Evolutionary conservation across 2,888 invertebrate genomes (phyloP), one percentile per base, ranked within the genome.

Genomic region (Pyrgus malvae): DNA sequence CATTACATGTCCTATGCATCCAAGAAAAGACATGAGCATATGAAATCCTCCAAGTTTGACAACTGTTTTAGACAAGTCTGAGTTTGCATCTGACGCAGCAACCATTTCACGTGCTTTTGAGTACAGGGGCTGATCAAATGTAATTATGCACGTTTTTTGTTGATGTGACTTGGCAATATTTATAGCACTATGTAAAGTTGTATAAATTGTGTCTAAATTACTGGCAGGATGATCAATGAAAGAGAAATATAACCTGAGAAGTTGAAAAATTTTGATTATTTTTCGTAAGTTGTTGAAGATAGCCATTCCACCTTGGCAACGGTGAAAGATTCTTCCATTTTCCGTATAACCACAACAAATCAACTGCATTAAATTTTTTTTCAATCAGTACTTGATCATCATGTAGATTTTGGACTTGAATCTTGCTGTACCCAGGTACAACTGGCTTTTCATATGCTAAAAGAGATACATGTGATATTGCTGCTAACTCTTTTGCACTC

Each of bases 31-130:
- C 67, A 68, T 70, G 21, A 68, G 44, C 63, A 76, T 54, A 67
- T 78, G 74, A 65, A 78, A 78, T 57, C 76, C 78, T 62, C 74
- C 75, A 17, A 78, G 63, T 65, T 57, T 65, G 6, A 75, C 66
- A 57, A 74, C 57, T 21, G 55, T 54, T 19, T 62, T 65, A 4
- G 48, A 53, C 12, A 63, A 56, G 14, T 64, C 40, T 12, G 61
- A 57, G 31, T 44, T 23, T 17, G 59, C 44, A 58, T 60, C 51
- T 48, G 61, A n/a, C 8, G 60, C 55, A 41, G 60, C 46, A 2
- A 69, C 62, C 23, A 77, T 72, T 48, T 75, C 71, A n/a, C 65
- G 57, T 16, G 72, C 74, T 63, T 76, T 78, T 2, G 38, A 45
- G 54, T 2, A 27, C 27, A 27, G 27, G 9, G 73, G 76, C 31